phyloP scores from a whole-genome alignment of 92 coral and sea anemone species.

The Pocillopora meandrina region DNA sequence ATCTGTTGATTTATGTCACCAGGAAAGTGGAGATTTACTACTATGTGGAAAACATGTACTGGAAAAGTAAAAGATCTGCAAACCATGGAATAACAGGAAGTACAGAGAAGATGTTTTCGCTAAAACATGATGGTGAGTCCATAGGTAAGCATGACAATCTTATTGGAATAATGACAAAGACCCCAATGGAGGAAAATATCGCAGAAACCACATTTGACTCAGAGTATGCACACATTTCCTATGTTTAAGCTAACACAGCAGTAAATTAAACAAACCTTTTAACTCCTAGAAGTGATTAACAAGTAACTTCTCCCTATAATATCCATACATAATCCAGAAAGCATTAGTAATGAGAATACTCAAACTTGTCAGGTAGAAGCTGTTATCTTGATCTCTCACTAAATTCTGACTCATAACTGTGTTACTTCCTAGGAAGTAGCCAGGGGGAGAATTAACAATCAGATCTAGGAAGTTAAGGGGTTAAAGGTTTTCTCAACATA shows the following conservation, averaged over 20 bases:
- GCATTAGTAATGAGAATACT: too few species aligned
- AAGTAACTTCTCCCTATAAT: too few species aligned
- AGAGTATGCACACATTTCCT: constrained; percentile 29
- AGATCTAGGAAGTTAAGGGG: too few species aligned
- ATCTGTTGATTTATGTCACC: constrained; percentile 80
- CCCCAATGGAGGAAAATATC: neutral
- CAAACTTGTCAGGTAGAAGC: too few species aligned
- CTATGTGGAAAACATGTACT: constrained; percentile 71
- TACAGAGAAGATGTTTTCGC: neutral
- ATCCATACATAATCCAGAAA: too few species aligned
- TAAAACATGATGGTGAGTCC: neutral
- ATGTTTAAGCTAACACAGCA: constrained; percentile 7
- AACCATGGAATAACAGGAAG: neutral
- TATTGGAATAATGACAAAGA: constrained; percentile 2
- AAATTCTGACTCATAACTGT: neutral
- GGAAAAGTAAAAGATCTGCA: constrained; percentile 19
- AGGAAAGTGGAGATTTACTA: constrained; percentile 67
- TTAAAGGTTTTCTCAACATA: too few species aligned
- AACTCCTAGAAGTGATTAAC: too few species aligned
- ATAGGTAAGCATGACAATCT: constrained; percentile 20
- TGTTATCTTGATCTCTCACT: neutral
- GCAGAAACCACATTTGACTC: neutral
- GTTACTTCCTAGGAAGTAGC: too few species aligned
- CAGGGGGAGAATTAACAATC: too few species aligned
- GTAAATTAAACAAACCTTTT: neutral